These are phyloP conservation scores for Lepilemur ruficaudatus DNA, from an alignment of 2,797 vertebrate genomes.

Conservation along the genomic window DNA sequence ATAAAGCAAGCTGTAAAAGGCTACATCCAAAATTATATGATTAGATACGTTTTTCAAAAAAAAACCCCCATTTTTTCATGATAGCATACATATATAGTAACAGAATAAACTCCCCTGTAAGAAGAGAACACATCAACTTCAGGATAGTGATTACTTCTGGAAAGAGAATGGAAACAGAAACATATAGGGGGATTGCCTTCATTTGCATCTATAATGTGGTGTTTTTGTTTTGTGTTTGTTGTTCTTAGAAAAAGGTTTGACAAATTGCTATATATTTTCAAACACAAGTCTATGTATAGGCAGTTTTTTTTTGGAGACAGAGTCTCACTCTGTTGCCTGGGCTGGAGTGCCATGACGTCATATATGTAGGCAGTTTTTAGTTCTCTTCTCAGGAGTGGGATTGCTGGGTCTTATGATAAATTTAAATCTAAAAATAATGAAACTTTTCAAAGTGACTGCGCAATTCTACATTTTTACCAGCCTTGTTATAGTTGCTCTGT, in stretches of 20 bases:
- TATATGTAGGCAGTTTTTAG: not conserved
- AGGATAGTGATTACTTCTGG: not conserved
- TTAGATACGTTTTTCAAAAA: not conserved
- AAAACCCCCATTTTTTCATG: not conserved
- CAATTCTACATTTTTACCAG: not conserved
- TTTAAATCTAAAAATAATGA: not conserved
- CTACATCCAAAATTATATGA: not conserved
- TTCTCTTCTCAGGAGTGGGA: not conserved
- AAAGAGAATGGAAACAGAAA: not conserved
- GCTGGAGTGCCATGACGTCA: too few species aligned
- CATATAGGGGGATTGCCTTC: not conserved
- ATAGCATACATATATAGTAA: not conserved
- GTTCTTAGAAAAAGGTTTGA: not conserved
- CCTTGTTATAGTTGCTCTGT: not conserved
- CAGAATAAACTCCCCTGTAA: not conserved
- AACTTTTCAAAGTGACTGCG: not conserved
- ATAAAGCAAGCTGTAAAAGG: not conserved
- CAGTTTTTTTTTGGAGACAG: too few species aligned
- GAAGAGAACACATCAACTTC: not conserved
- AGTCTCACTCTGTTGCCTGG: too few species aligned
- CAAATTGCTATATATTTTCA: not conserved
- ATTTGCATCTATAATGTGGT: not conserved
- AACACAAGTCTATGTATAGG: not conserved
- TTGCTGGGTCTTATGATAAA: not conserved
- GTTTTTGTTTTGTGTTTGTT: not conserved